Conservation (phyloP, 2,797 vertebrate species). For the Gila robusta region DNA sequence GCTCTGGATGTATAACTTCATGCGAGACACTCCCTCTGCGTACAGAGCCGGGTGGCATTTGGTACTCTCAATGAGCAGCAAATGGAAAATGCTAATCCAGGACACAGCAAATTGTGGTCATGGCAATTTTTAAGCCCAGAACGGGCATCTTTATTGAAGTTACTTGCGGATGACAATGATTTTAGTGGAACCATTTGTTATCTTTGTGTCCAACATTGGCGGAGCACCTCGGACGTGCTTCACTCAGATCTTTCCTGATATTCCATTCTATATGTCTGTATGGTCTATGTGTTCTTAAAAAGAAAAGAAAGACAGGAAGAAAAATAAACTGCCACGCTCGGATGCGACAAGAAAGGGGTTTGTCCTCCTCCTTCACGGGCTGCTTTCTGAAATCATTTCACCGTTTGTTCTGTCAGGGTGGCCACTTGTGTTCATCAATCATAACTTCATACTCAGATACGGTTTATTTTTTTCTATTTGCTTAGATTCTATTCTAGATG, state of each 20-base stretch:
- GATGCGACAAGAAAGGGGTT: conserved; percentile 61
- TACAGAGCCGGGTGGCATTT: conserved; percentile 45
- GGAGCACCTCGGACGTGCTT: conserved; percentile 8
- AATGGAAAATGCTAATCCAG: conserved; percentile 68
- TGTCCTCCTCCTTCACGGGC: conserved; percentile 61
- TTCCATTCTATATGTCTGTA: conserved; percentile 67
- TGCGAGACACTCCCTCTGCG: conserved; percentile 43
- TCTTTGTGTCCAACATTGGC: conserved; percentile 46
- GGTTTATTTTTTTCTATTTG: conserved; percentile 47
- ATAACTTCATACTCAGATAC: conserved; percentile 46
- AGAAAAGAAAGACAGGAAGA: conserved; percentile 48
- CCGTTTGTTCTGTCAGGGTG: conserved; percentile 70
- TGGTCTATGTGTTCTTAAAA: conserved; percentile 72
- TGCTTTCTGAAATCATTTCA: conserved; percentile 70
- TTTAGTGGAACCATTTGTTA: conserved; percentile 45
- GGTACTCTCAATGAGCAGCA: conserved; percentile 64
- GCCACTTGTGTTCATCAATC: conserved; percentile 57
- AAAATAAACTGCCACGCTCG: conserved; percentile 62
- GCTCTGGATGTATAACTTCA: conserved; percentile 54
- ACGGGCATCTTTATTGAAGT: conserved; percentile 40
- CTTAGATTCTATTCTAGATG: conserved; percentile 50
- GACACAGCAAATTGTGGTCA: conserved; percentile 56
- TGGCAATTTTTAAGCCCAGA: conserved; percentile 51
- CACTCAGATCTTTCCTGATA: conserved; percentile 48
- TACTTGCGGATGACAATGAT: conserved; percentile 60